phyloP scores from a whole-genome alignment of 2,797 vertebrate genomes.

The Synanceia verrucosa region DNA sequence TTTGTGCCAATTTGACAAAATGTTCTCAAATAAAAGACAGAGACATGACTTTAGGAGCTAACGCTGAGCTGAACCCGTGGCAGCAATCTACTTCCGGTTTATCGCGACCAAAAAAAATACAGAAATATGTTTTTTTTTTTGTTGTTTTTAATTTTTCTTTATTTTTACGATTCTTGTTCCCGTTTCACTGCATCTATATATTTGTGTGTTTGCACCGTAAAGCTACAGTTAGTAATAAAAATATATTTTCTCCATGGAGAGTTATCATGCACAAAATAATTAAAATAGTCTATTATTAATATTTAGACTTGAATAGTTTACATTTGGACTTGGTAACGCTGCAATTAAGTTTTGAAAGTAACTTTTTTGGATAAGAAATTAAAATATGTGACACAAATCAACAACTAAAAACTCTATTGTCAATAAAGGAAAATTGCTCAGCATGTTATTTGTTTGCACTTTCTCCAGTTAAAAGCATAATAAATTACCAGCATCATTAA shows the following conservation, averaged over 20 bases:
- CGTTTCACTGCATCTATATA: too few species aligned
- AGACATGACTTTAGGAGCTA: too few species aligned
- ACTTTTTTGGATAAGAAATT: too few species aligned
- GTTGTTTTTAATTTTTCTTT: too few species aligned
- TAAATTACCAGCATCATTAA: neutral
- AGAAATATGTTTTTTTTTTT: too few species aligned
- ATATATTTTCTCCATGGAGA: neutral
- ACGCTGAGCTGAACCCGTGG: neutral
- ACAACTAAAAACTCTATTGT: too few species aligned
- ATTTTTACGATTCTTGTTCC: too few species aligned
- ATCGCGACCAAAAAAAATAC: too few species aligned
- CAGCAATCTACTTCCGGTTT: slow-evolving; percentile 7
- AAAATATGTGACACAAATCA: too few species aligned
- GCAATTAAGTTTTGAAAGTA: neutral
- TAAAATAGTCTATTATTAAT: neutral
- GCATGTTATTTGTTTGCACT: neutral
- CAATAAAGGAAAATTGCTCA: neutral
- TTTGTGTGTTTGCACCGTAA: too few species aligned
- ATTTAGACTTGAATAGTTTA: neutral
- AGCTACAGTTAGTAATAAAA: too few species aligned
- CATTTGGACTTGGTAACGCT: too few species aligned
- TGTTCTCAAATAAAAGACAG: neutral
- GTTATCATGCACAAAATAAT: neutral
- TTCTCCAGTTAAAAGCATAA: neutral
- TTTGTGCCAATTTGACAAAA: neutral